Conservation (phyloP, 2,888 invertebrate genomes). For the Beris morrisii region DNA sequence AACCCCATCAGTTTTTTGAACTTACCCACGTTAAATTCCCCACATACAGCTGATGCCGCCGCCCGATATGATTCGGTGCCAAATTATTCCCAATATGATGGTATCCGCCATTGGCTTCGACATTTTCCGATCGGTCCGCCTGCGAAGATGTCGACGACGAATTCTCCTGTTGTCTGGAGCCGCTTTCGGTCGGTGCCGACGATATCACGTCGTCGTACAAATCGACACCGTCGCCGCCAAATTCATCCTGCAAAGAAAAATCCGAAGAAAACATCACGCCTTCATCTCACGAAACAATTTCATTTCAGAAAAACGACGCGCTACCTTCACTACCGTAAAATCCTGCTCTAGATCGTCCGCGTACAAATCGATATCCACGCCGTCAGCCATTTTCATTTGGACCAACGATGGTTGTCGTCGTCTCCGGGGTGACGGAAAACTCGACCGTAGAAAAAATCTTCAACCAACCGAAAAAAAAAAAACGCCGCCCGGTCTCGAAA, state of each 20-base stretch:
- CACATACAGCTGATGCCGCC: slow-evolving; percentile 91
- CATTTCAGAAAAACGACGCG: background rate
- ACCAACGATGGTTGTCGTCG: slow-evolving; percentile 6
- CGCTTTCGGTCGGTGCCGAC: slow-evolving; percentile 66
- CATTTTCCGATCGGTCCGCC: slow-evolving; percentile 58
- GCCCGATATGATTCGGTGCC: slow-evolving; percentile 69
- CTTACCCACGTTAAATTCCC: slow-evolving; percentile 98
- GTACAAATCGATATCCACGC: slow-evolving; percentile 95
- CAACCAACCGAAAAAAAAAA: background rate
- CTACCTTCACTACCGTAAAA: slow-evolving; percentile 73
- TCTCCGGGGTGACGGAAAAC: background rate
- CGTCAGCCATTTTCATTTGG: slow-evolving; percentile 79
- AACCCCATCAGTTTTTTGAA: slow-evolving; percentile 35
- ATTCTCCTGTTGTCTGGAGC: slow-evolving; percentile 60
- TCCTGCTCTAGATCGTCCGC: slow-evolving; percentile 95
- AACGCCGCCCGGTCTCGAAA: slow-evolving; percentile 18
- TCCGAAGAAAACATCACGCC: background rate
- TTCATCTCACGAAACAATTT: background rate
- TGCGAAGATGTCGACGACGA: slow-evolving; percentile 63
- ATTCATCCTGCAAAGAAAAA: slow-evolving; percentile 50
- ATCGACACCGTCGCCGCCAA: slow-evolving; percentile 74
- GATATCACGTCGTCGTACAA: slow-evolving; percentile 95
- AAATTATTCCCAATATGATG: slow-evolving; percentile 70
- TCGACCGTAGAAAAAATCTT: slow-evolving; percentile 1
- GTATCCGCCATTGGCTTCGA: slow-evolving; percentile 74